These are phyloP conservation scores for Batillaria attramentaria DNA, from an alignment of 1,140 invertebrate genomes.

Conservation along the genomic window DNA sequence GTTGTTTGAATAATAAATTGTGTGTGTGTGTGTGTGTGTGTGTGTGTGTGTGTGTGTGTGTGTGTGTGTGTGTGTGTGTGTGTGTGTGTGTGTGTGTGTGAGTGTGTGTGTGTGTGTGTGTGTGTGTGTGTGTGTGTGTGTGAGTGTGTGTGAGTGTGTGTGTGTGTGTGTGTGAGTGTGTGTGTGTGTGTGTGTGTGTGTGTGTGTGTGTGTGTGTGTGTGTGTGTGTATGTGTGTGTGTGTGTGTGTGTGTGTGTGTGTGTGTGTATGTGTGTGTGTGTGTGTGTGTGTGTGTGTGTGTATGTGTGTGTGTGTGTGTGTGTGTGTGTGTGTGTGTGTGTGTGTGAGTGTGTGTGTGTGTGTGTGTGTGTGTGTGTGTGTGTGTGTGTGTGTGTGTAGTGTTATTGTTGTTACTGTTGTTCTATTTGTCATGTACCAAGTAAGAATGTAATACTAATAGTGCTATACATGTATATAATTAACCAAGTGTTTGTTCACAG, in stretches of 20 bases:
- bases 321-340: background rate
- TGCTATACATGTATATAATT: too few species aligned
- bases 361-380: background rate
- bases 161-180: background rate
- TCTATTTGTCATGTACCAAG: too few species aligned
- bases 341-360: background rate
- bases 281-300: background rate
- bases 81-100: background rate
- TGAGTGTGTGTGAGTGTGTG: background rate
- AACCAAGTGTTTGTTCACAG: too few species aligned
- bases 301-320: background rate
- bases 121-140: background rate
- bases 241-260: background rate
- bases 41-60: background rate
- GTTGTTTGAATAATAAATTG: too few species aligned
- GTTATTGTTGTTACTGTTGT: too few species aligned
- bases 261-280: background rate
- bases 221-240: background rate
- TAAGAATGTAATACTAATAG: too few species aligned
- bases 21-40: too few species aligned
- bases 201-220: background rate
- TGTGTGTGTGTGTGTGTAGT: too few species aligned
- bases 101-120: background rate
- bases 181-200: background rate
- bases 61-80: background rate